Evolutionary conservation across 2,797 vertebrate species (phyloP), one percentile per base, ranked within the genome.

Genomic region (Phyllotis vaccarum): DNA sequence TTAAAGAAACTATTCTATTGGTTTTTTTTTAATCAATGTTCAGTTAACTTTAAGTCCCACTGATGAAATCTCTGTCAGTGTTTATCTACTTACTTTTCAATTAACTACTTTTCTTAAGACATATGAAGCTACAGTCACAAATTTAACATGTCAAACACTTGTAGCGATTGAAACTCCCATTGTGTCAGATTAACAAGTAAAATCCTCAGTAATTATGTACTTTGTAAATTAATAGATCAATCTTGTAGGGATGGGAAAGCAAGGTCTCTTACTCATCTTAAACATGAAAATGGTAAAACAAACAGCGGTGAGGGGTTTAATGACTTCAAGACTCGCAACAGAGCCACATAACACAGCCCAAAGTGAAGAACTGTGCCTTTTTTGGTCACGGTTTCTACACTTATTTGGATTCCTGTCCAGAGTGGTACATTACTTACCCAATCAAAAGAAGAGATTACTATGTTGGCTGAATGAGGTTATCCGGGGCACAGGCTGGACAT

Each of bases 31-130:
- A 56, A 92, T 93, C 79, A 86, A 54, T 83, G 37, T 72, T 88
- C 70, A 70, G 62, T n/a, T 64, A 74, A 81, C 34, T 95, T 95
- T 79, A 68, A 80, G 40, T 87, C 83, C 74, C 93, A 72, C 91
- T 83, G 86, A 89, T 80, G 29, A 92, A 94, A 94, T 72, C 43
- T 75, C 85, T 91, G 64, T 90, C 89, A 70, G 94, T 66, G 75
- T 82, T 86, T 52, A 70, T 21, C 64, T 40, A 34, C 68, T 96
- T 86, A 64, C n/a, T 74, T 94, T 90, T 92, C 64, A 96, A 75
- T 82, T 86, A 89, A 80, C 78, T 88, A 29, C 34, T 90, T 94
- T 96, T 91, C 64, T 82, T 94, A 54, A 95, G 94, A 93, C 94
- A 96, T 89, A 95, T 85, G 82, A 95, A 89, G 86, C 56, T 56